Base-by-base conservation (phyloP, 2,888 invertebrate species). In the Teleiodes luculella region DNA sequence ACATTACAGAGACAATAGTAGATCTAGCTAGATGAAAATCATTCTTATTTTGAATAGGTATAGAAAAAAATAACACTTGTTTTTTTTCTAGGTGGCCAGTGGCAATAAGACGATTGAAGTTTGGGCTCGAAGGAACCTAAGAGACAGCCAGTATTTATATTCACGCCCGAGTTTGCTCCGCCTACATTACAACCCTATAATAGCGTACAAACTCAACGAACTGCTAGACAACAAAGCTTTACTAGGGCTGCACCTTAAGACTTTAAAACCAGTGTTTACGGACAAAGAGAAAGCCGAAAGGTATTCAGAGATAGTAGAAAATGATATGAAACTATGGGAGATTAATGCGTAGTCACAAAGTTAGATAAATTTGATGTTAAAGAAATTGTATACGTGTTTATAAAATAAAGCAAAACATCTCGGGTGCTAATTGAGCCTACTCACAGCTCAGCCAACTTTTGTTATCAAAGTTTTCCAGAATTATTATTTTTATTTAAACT, bases 241-340 rank as follows among this genome's bases (percentile, higher is more conserved):
- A 41, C 80, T 97, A 31, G 94, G 95, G 65, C 80, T 97, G 30
- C 92, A 94, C 53, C 80, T 97, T 51, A 94, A 94, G 66, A 94
- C 95, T 0, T 76, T 96, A 14, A 92, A 93, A 56, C 94, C 95
- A 0, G 90, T 95, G 1, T 96, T 96, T 74, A 92, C 92, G 60
- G 94, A 96, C 59, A 89, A 90, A 2, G 78, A 83, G 3, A 94
- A 94, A 75, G 91, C 92, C 47, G 90, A 92, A 53, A 95, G 93
- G 92, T 97, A 94, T 76, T 92, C 93, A 33, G 96, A 96, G 80
- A 93, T 96, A n/a, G 91, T 97, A 51, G 95, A 96, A 75, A 97
- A 97, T 80, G 95, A 95, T 78, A 90, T 96, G 73, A 94, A 95
- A 76, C 80, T 97, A 59, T 96, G 96, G 96, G 96, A 97, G 55